Conservation (phyloP, 1,140 invertebrate genomes). For the Saccostrea echinata region DNA sequence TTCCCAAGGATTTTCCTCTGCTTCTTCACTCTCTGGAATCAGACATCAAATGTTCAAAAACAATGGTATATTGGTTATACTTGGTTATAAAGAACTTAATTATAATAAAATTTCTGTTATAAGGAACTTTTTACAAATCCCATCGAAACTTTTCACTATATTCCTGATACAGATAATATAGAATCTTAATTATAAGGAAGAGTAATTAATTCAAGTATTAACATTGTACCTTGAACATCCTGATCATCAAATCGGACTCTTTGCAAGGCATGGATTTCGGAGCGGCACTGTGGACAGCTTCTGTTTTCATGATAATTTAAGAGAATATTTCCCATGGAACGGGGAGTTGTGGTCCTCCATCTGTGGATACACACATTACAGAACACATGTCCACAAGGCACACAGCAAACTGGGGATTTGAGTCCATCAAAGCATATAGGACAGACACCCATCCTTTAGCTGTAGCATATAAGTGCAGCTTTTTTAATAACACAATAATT, state of each 20-base stretch:
- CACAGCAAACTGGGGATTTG: conserved; percentile 46
- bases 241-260: conserved; percentile 47
- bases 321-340: not conserved
- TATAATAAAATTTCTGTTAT: no score
- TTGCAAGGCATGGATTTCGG: conserved; percentile 47
- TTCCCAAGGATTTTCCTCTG: conserved; percentile 40
- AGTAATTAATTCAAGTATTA: no score
- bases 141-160: no score
- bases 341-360: conserved; percentile 40
- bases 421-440: conserved; percentile 52
- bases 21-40: conserved; percentile 40
- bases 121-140: no score
- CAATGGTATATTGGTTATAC: no score
- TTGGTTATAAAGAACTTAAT: no score
- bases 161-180: no score
- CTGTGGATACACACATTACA: conserved; percentile 53
- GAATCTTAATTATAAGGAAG: no score
- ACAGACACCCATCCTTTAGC: conserved; percentile 40
- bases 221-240: conserved; percentile 40
- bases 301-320: conserved; percentile 31
- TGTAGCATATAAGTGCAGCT: not conserved
- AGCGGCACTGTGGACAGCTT: conserved; percentile 52
- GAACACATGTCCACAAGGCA: conserved; percentile 57
- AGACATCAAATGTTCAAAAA: not conserved
- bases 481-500: not conserved